Percentiles rank a stretch among this genome's conserved stretches.
These are phyloP conservation scores for Leptura quadrifasciata DNA, from an alignment of 2,888 invertebrate genomes.

Conservation along the genomic window DNA sequence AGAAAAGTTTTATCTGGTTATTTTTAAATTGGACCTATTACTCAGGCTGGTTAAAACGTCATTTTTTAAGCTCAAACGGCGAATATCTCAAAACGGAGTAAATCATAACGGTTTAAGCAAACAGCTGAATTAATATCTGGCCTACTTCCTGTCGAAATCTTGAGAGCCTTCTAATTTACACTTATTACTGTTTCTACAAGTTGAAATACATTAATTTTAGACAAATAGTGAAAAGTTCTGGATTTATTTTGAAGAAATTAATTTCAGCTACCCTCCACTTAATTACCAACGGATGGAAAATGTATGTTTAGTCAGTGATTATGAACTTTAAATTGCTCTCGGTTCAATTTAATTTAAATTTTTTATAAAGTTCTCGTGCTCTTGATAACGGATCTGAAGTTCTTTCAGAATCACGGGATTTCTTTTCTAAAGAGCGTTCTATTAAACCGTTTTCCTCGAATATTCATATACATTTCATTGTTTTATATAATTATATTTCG, in stretches of 20 bases:
- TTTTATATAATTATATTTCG: too few species aligned
- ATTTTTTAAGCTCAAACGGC: background rate
- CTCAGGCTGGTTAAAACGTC: background rate
- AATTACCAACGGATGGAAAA: background rate
- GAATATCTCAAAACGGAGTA: background rate
- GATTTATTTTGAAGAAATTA: conserved; percentile 4
- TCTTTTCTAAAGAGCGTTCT: too few species aligned
- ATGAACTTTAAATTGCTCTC: conserved; percentile 1
- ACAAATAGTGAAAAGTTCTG: conserved; percentile 14
- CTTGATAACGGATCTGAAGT: background rate
- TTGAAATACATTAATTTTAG: conserved; percentile 16
- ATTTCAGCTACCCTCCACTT: background rate
- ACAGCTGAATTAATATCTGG: conserved; percentile 11
- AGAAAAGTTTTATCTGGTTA: background rate
- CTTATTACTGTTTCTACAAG: conserved; percentile 18
- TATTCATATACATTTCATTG: too few species aligned
- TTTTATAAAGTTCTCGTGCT: background rate
- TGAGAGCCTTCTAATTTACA: conserved; percentile 23
- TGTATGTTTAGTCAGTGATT: background rate
- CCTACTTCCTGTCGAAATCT: conserved; percentile 14
- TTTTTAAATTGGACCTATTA: too few species aligned
- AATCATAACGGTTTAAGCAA: background rate
- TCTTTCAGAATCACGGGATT: too few species aligned
- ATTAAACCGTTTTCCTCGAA: too few species aligned
- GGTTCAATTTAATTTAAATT: background rate